A percentile compares a stretch with the other conserved stretches of the same genome.
phyloP scores from a whole-genome alignment of 2,113 vertebrate species.

The Salvelinus namaycush region DNA sequence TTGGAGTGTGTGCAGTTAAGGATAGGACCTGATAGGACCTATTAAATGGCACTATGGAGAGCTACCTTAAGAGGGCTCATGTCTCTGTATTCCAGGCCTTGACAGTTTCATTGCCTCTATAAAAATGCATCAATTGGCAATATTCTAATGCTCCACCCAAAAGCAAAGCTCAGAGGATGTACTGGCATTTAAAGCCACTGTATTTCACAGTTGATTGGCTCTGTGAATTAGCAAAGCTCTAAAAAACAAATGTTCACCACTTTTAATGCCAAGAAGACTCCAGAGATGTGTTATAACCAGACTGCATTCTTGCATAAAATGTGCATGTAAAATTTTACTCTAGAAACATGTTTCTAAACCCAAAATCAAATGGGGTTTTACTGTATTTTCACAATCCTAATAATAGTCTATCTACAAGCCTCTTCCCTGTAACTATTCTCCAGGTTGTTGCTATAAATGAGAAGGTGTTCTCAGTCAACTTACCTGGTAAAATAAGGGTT shows the following conservation, averaged over 20 bases:
- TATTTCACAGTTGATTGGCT: conserved; percentile 58
- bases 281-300: conserved; percentile 10
- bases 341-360: conserved; percentile 7
- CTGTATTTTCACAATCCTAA: conserved; percentile 2
- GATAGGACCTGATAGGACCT: background rate
- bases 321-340: conserved; percentile 4
- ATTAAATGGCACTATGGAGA: background rate
- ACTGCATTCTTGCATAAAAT: conserved; percentile 26
- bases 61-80: background rate
- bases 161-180: conserved; percentile 49
- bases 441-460: too few relatives aligned
- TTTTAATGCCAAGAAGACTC: conserved; percentile 42
- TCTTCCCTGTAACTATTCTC: too few relatives aligned
- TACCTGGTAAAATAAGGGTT: too few relatives aligned
- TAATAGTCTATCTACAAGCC: background rate
- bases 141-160: conserved; percentile 25
- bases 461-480: too few relatives aligned
- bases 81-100: conserved; percentile 14
- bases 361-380: background rate
- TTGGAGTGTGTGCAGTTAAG: conserved; percentile 3
- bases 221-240: conserved; percentile 42
- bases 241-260: conserved; percentile 29
- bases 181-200: conserved; percentile 55
- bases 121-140: conserved; percentile 53
- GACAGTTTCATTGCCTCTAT: conserved; percentile 53